These are phyloP conservation scores for Campylomormyrus numenius DNA, from an alignment of 2,113 vertebrate species.

Conservation along the genomic window DNA sequence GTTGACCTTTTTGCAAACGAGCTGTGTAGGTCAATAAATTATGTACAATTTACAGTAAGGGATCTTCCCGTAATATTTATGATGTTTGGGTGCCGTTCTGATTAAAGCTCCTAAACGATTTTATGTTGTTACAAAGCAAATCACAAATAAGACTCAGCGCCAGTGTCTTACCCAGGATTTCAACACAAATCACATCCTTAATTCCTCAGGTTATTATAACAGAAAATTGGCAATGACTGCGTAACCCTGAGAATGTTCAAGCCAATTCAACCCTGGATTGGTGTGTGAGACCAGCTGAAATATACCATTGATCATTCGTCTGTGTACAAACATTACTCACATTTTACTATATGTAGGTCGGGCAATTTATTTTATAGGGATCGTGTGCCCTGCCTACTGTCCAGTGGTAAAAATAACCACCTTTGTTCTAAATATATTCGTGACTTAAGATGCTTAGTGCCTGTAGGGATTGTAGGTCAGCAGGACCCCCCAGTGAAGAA, in stretches of 20 bases:
- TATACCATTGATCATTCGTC: background rate
- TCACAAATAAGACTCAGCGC: background rate
- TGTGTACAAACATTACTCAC: slow-evolving; percentile 4
- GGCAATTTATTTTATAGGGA: background rate
- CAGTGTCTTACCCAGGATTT: background rate
- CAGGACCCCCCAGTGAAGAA: background rate
- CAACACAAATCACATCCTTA: background rate
- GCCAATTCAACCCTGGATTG: background rate
- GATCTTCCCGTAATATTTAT: background rate
- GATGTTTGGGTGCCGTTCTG: background rate
- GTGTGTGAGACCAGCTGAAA: background rate
- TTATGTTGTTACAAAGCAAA: background rate
- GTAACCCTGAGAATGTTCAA: background rate
- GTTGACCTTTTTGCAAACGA: slow-evolving; percentile 26
- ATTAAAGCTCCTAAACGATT: background rate
- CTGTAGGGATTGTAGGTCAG: background rate
- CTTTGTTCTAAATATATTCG: background rate
- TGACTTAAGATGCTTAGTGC: background rate
- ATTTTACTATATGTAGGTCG: background rate
- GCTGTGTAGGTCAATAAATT: slow-evolving; percentile 3
- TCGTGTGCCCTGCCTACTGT: background rate
- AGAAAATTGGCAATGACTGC: background rate
- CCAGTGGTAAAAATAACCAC: background rate
- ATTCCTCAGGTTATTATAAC: background rate
- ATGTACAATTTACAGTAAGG: background rate